Conservation (phyloP, 2,888 invertebrate genomes). For the Dryococelus australis region DNA sequence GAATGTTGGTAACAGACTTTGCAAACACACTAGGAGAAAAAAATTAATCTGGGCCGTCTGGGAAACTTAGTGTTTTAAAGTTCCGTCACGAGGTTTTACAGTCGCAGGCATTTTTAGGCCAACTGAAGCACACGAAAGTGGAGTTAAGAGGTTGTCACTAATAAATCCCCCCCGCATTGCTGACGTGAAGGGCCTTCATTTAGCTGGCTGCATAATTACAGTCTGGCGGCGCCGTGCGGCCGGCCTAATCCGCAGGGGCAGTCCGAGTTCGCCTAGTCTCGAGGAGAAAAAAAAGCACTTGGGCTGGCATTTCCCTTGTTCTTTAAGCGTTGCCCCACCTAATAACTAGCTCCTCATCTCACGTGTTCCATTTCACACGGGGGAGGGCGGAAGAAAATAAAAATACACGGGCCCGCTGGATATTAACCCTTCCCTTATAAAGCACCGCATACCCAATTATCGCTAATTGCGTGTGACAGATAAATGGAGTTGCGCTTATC, state of each 20-base stretch:
- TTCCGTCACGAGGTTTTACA: no score
- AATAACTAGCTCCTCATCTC: conserved; percentile 3
- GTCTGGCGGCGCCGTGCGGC: background rate
- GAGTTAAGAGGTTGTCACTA: background rate
- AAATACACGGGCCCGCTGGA: background rate
- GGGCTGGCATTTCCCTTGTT: background rate
- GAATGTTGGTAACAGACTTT: no score
- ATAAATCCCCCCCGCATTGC: background rate
- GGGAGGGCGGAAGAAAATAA: background rate
- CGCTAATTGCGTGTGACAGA: conserved; percentile 41
- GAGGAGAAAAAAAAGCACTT: background rate
- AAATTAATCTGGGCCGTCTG: no score
- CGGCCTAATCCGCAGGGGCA: background rate
- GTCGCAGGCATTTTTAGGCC: no score
- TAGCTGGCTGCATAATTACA: background rate
- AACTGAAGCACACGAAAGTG: background rate
- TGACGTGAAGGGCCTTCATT: background rate
- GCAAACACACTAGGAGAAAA: no score
- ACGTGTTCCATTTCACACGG: background rate
- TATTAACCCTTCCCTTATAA: conserved; percentile 18
- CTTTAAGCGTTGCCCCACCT: conserved; percentile 13
- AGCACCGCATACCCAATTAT: conserved; percentile 32
- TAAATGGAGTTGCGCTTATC: conserved; percentile 36
- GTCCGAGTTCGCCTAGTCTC: background rate
- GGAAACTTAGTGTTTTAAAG: no score